Conservation (phyloP, 2,113 vertebrate species). For the Brevimyrus niger region DNA sequence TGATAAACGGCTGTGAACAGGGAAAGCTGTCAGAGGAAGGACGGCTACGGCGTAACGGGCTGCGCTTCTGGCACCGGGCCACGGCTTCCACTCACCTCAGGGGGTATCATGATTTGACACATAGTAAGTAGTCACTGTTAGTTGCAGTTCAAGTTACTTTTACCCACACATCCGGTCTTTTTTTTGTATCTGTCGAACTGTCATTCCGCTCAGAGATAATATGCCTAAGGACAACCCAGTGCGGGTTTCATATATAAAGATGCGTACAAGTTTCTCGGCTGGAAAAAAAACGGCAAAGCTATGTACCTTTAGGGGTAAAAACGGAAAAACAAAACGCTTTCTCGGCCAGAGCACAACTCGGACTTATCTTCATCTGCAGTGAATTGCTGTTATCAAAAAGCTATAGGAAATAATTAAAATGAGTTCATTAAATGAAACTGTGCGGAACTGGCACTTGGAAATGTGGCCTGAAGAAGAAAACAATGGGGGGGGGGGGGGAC, state of each 20-base stretch:
- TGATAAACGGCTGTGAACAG: neutral
- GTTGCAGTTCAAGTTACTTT: neutral
- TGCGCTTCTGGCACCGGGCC: neutral
- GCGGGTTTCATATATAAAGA: neutral
- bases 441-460: conserved; percentile 21
- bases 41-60: neutral
- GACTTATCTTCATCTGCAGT: conserved; percentile 17
- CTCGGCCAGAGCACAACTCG: conserved; percentile 6
- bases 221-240: neutral
- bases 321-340: neutral
- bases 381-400: conserved; percentile 17
- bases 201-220: neutral
- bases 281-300: conserved; percentile 9
- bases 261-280: neutral
- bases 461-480: conserved; percentile 10
- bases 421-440: conserved; percentile 21
- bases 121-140: neutral
- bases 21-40: neutral
- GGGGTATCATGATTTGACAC: neutral
- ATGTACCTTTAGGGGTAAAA: neutral
- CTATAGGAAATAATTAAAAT: conserved; percentile 27
- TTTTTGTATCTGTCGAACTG: neutral
- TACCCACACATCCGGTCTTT: neutral
- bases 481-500: neutral
- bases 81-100: neutral